Evolutionary conservation across 2,113 vertebrate genomes (phyloP), one percentile per base, ranked within the genome.

Genomic region (Ameiurus melas): DNA sequence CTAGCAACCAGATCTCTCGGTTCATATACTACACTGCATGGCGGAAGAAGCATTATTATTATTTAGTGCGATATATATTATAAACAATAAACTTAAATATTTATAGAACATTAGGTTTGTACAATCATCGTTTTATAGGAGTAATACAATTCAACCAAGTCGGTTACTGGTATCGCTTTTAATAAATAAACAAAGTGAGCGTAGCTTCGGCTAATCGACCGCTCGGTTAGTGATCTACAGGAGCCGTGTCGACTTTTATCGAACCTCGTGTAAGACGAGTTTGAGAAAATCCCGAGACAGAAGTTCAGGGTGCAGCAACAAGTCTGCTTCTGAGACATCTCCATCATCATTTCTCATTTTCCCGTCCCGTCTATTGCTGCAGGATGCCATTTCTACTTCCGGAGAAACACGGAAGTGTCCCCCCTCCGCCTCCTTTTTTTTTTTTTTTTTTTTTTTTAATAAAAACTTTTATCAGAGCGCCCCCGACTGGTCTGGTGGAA

Each of bases 281-380:
- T 90, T 91, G 58, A 96, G 89, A 71, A 95, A 96, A 0, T 95
- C 94, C 4, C 73, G 82, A 30, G 96, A 96, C 68, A 96, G 78
- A 8, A 96, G 92, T 88, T 96, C 95, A 0, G 96, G 96, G 62
- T 96, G 95, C 66, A 96, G 89, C 86, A 96, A 89, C 0, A 95
- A 57, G 58, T 95, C 95, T 25, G 85, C 81, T 68, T 93, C 89
- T 1, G 92, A 89, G 7, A 13, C n/a, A 19, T 84, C 75, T 83
- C 79, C 87, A 22, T 53, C 53, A 43, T 33, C 5, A 30, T 83
- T 86, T 62, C 10, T 70, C 57, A 66, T 75, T 39, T 90, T 93
- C 13, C 80, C 88, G 51, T 91, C 90, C 60, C 83, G 71, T 36
- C 79, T 89, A 30, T 53, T 57, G 22, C 53, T 62, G 91, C 83